Percentiles rank a stretch among this genome's conserved stretches.
Evolutionary conservation across 2,888 invertebrate species (phyloP).

Genomic region (Chloroclysta siterata): DNA sequence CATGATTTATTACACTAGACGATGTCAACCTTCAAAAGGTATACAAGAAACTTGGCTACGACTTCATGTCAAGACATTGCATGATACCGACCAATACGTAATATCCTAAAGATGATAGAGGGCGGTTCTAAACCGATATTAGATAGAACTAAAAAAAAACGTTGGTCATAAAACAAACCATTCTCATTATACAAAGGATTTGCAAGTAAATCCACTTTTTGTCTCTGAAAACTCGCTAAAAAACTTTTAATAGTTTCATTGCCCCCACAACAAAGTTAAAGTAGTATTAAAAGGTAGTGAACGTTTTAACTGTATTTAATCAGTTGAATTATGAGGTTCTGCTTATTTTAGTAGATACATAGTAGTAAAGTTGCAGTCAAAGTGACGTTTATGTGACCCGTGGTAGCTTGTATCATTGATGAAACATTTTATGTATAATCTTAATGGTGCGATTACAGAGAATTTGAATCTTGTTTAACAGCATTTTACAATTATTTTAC

Average conservation of each 20-base stretch:
- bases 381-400: no score
- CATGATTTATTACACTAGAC: constrained; percentile 68
- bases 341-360: not conserved
- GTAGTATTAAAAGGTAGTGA: no score
- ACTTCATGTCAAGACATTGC: not conserved
- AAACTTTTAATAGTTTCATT: constrained; percentile 9
- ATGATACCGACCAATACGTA: not conserved
- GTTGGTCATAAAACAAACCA: not conserved
- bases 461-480: no score
- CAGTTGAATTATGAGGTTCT: not conserved
- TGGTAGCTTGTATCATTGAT: no score
- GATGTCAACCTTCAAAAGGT: constrained; percentile 47
- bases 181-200: not conserved
- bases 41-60: constrained; percentile 18
- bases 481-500: no score
- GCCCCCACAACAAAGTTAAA: not conserved
- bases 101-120: not conserved
- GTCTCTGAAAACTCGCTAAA: not conserved
- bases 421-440: no score
- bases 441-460: no score
- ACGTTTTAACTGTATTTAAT: not conserved
- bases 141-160: no score
- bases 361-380: no score
- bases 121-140: no score
- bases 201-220: constrained; percentile 5